A percentile compares a stretch with the other conserved stretches of the same genome.
phyloP scores from a whole-genome alignment of 2,888 invertebrate species.

The Carpatolechia fugitivella region DNA sequence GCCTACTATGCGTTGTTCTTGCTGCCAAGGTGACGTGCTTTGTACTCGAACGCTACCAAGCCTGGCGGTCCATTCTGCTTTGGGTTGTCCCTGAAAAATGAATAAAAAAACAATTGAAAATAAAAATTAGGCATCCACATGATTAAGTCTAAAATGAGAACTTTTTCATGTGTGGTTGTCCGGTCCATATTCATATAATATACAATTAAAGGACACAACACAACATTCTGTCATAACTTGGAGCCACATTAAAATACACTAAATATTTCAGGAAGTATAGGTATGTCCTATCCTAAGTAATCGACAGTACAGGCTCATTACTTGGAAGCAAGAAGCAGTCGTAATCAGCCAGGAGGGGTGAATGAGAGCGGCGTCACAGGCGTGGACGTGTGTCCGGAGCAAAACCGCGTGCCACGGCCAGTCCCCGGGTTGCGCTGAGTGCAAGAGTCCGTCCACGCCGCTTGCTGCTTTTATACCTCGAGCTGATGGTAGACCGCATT shows the following conservation, averaged over 20 bases:
- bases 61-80: conserved; percentile 91
- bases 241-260: no score
- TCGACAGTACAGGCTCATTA: no score
- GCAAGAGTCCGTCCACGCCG: conserved; percentile 80
- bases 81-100: conserved; percentile 87
- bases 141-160: background rate
- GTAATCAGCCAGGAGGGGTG: conserved; percentile 91
- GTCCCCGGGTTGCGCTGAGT: conserved; percentile 88
- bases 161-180: background rate
- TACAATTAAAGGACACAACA: no score
- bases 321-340: conserved; percentile 91
- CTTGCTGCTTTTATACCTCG: conserved; percentile 65
- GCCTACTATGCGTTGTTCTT: conserved; percentile 89
- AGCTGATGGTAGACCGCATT: conserved; percentile 85
- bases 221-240: background rate
- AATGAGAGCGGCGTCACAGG: conserved; percentile 92
- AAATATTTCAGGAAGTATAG: no score
- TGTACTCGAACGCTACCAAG: conserved; percentile 87
- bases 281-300: no score
- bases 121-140: no score
- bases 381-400: conserved; percentile 90
- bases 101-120: no score
- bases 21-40: conserved; percentile 92
- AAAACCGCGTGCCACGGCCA: conserved; percentile 96
- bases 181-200: no score